Evolutionary conservation across 2,797 vertebrate species (phyloP), one percentile per base, ranked within the genome.

Genomic region (Graptemys geographica): DNA sequence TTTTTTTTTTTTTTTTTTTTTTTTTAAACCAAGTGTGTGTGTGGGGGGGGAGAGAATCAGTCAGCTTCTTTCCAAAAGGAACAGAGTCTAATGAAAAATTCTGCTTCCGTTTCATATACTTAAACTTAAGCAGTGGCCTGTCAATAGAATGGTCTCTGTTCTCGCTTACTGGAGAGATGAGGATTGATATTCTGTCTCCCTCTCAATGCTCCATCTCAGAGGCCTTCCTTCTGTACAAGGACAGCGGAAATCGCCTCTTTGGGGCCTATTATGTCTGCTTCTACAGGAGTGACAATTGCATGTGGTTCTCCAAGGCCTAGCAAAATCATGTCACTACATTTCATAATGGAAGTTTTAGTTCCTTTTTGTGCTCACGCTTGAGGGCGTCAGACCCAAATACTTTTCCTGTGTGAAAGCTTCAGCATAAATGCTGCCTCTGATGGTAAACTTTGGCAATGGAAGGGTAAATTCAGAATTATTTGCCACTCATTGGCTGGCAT

Each of bases 91-190:
- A 65, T 94, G 62, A 85, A 83, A 81, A 44, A 44, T 92, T 21
- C 41, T 53, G 69, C 91, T 79, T 89, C 90, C 88, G 91, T 91
- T 93, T 82, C 93, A 89, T 93, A 81, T 93, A 96, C 90, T 94
- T 93, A 86, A 23, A 84, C 88, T 94, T 57, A 86, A 94, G 89
- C 80, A 72, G 90, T 86, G 88, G 87, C 81, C 5, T 93, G 86
- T 81, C 94, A 93, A 96, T 87, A 82, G 92, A 89, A 84, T 93
- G 85, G 86, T 90, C 81, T 86, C 86, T 53, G 72, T 92, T 90
- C 93, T 92, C 90, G 86, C 3, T 25, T 74, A 41, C 90, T 93
- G 79, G 86, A 92, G 92, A 82, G 0, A 0, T 33, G 78, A 80
- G 81, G 62, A 79, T 92, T 95, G 0, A 0, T 37, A 33, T 95